phyloP scores from a whole-genome alignment of 1,140 invertebrate genomes.

The Trialeurodes vaporariorum region DNA sequence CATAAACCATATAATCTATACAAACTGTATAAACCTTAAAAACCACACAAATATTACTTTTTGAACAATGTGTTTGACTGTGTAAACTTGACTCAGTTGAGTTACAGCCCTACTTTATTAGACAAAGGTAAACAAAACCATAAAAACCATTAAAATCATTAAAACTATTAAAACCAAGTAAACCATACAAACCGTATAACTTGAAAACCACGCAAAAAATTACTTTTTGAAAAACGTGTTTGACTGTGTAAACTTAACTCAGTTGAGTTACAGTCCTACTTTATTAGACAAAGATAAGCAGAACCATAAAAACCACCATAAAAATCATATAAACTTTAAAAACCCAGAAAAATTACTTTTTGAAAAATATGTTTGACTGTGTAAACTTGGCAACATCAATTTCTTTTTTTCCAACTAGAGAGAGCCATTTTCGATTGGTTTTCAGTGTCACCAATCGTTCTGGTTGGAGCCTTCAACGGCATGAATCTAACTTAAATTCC shows the following conservation, averaged over 20 bases:
- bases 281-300: slow-evolving; percentile 52
- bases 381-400: slow-evolving; percentile 49
- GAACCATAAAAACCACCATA: too few relatives aligned
- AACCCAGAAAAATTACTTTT: background rate
- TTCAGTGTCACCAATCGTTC: too few relatives aligned
- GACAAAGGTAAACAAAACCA: slow-evolving; percentile 37
- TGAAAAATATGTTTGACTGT: background rate
- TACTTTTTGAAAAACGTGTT: background rate
- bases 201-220: background rate
- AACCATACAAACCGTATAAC: background rate
- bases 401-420: too few relatives aligned
- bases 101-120: slow-evolving; percentile 83
- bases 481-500: too few relatives aligned
- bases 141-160: too few relatives aligned
- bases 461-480: too few relatives aligned
- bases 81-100: slow-evolving; percentile 66
- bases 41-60: background rate
- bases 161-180: background rate
- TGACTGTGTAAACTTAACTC: slow-evolving; percentile 46
- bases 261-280: slow-evolving; percentile 84
- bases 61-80: background rate
- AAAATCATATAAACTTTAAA: background rate
- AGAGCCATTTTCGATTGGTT: too few relatives aligned
- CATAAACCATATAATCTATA: slow-evolving; percentile 4
- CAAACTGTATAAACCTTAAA: background rate